Base-by-base conservation (phyloP, 92 coral and sea anemone genomes). In the Scolanthus callimorphus region DNA sequence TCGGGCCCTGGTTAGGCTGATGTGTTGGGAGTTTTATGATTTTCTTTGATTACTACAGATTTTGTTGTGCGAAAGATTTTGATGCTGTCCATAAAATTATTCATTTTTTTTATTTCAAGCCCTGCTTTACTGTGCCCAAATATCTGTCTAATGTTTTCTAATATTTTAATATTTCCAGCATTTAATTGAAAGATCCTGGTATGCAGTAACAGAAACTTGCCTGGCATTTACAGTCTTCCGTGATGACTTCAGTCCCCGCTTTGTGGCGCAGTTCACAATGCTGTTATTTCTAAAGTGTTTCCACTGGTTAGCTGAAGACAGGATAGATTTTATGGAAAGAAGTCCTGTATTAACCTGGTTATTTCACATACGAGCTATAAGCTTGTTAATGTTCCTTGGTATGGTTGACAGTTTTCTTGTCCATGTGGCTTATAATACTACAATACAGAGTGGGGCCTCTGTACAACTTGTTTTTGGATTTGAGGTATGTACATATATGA, bases 131-230 rank as follows among this genome's bases (percentile, higher is more conserved):
- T n/a, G n/a, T n/a, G n/a, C n/a, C n/a, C n/a, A n/a, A n/a, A n/a
- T n/a, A n/a, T n/a, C n/a, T n/a, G n/a, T n/a, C n/a, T n/a, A n/a
- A n/a, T n/a, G n/a, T n/a, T n/a, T n/a, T n/a, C n/a, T n/a, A n/a
- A n/a, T n/a, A n/a, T n/a, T n/a, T n/a, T n/a, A n/a, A n/a, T n/a
- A n/a, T 10, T 46, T 76, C 28, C 62, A 91, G 98, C 98, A 92
- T 81, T 69, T 92, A 24, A 92, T 92, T 8, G 98, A 92, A 59
- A 72, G 96, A 60, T 92, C 98, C 1, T 92, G 98, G 98, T 92
- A 92, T 57, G 98, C 98, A 45, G 98, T 92, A 39, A 92, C 98
- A 29, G 98, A 92, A 53, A 92, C 98, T 30, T 92, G 98, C 69
- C 79, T 92, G 67, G 98, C 98, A 13, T 92, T 92, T 67, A 92